Percentiles rank a stretch among this genome's conserved stretches.
phyloP scores from a whole-genome alignment of 2,113 vertebrate genomes.

The Trochalopteron elliotii region DNA sequence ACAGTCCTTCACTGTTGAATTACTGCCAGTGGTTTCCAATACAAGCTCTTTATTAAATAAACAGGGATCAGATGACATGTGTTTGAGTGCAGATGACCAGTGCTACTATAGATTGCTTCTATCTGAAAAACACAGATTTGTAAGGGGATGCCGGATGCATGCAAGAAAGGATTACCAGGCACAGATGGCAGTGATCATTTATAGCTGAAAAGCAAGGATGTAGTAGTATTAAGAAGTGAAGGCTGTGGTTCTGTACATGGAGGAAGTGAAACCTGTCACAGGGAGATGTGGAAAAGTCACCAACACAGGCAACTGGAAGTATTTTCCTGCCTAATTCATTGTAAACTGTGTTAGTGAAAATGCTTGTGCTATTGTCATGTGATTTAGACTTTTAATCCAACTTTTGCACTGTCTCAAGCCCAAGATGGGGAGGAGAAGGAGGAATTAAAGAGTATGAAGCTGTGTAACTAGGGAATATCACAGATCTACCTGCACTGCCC shows the following conservation, averaged over 20 bases:
- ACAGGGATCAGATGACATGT: not conserved
- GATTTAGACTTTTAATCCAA: not conserved
- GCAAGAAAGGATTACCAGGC: constrained; percentile 7
- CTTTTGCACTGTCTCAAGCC: not conserved
- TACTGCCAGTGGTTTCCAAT: not conserved
- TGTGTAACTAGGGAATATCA: not conserved
- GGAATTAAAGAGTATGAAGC: not conserved
- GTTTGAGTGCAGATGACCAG: constrained; percentile 1
- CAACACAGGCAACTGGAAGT: not conserved
- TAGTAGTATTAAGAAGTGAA: not conserved
- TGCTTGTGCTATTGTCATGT: not conserved
- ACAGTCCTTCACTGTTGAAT: not conserved
- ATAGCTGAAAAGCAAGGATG: not conserved
- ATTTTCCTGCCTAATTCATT: not conserved
- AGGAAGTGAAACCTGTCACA: not conserved
- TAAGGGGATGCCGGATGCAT: not conserved
- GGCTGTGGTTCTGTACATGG: not conserved
- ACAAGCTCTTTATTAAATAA: constrained; percentile 35
- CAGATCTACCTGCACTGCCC: not conserved
- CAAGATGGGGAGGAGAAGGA: not conserved
- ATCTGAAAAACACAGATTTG: not conserved
- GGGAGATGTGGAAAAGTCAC: not conserved
- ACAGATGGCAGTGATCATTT: not conserved
- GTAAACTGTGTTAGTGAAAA: not conserved
- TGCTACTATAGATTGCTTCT: not conserved